Base-by-base conservation (phyloP, 2,113 vertebrate genomes). In the Catagonus wagneri region DNA sequence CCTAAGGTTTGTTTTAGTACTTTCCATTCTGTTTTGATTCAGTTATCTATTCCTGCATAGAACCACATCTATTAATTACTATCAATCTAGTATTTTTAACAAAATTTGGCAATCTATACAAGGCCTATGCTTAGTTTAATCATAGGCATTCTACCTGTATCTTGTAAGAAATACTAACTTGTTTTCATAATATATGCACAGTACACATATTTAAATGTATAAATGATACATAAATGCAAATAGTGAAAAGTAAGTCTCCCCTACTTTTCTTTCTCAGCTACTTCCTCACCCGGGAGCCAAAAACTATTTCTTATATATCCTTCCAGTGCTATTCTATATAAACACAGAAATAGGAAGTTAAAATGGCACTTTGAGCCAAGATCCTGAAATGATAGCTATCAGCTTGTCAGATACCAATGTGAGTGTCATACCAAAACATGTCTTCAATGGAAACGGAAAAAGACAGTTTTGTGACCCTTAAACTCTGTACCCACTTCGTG, bases 111-210 rank as follows among this genome's bases (percentile, higher is more conserved):
- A 68, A 34, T 69, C 74, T 83, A 50, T 65, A 16, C 4, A 50
- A 89, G 36, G 10, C 32, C 17, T 83, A 6, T 12, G 54, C 72
- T 92, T 81, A 89, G 39, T 83, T 63, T 93, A 96, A 94, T 86
- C 32, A 89, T 4, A 54, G 20, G 13, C 19, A 56, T 85, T 74
- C 83, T 71, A 71, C 66, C 15, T 65, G 69, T 76, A 50, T 29
- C 19, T 68, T 94, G 52, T 76, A 87, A 87, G 75, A 93, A 94
- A 83, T 1, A 52, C 44, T 83, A n/a, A 79, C 20, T 66, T 94
- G 54, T 93, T 95, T 92, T 85, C 16, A 12, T 20, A 83, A 71
- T 76, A 76, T 61, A 72, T 71, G 1, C 32, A 87, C 23, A 92
- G 17, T 89, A 2, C 76, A 39, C 54, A 90, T 34, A 83, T 61